A percentile compares a stretch with the other conserved stretches of the same genome.
Evolutionary conservation across 2,888 invertebrate species (phyloP).

Genomic region (Formica aserva): DNA sequence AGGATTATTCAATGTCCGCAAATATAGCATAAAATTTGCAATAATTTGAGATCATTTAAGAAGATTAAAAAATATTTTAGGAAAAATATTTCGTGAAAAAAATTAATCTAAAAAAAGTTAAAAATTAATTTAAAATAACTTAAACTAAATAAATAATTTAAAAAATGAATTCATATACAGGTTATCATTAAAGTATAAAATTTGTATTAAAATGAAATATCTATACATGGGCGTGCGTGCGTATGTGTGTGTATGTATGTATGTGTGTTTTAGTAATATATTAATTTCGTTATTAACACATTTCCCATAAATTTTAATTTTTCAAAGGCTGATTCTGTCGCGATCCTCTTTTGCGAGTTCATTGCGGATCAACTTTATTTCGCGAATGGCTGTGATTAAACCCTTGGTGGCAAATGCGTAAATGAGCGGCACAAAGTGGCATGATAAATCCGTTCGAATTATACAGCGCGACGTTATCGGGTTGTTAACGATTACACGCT

Average conservation of each 20-base stretch:
- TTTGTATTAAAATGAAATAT: too few species aligned
- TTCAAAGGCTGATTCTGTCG: background rate
- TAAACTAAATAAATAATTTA: too few species aligned
- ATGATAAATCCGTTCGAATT: slow-evolving; percentile 38
- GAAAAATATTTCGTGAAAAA: background rate
- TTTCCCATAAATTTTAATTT: background rate
- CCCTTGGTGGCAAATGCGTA: background rate
- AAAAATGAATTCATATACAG: too few species aligned
- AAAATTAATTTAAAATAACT: too few species aligned
- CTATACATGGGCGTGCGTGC: too few species aligned
- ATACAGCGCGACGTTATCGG: slow-evolving; percentile 31
- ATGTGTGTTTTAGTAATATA: background rate
- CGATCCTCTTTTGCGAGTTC: background rate
- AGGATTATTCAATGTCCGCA: slow-evolving; percentile 1
- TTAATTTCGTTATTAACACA: background rate
- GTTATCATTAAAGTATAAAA: too few species aligned
- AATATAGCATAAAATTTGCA: background rate
- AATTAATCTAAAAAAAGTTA: too few species aligned
- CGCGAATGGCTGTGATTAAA: slow-evolving; percentile 9
- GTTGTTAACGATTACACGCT: slow-evolving; percentile 44
- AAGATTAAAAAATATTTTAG: background rate
- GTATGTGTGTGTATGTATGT: too few species aligned
- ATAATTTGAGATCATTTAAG: background rate
- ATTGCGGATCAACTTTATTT: background rate
- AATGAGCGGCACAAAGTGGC: slow-evolving; percentile 1